Evolutionary conservation across 2,113 vertebrate species (phyloP), one percentile per base, ranked within the genome.

Genomic region (Sphaerodactylus townsendi): DNA sequence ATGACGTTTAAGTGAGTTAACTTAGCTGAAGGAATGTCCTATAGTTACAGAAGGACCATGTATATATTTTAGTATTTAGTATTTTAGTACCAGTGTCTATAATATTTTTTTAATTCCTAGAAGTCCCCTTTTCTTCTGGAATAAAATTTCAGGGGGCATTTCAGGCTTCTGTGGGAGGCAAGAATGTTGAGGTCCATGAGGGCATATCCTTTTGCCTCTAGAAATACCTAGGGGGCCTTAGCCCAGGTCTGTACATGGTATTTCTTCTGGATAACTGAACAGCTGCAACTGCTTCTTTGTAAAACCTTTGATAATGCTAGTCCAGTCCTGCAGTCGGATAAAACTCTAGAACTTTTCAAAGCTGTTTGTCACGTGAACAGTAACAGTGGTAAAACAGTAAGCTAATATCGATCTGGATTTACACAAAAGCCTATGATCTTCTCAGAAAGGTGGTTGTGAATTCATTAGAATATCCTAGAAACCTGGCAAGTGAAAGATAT

Each of bases 311-410:
- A 68, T 59, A 77, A 71, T 37, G 65, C n/a, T 25, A 46, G 13
- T 39, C 30, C 37, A 71, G 37, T 62, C 50, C 30, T 17, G 33
- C 23, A 91, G 83, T 91, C 3, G 87, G 90, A 90, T 84, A 86
- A 78, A 89, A 87, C 79, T 78, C 59, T 91, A 91, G 80, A 83
- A 81, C n/a, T 71, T 92, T 90, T 80, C 83, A 91, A 85, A 86
- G 88, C 37, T 84, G 76, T 89, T 90, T 41, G 84, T 79, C 90
- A 92, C 46, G 69, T 87, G 77, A 87, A 91, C 87, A 70, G 73
- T 44, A 83, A 84, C 77, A 82, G 79, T 80, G 25, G 73, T 88
- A 92, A 85, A 77, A 81, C 59, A 53, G 39, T 80, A 88, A 88
- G 86, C 85, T 77, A 86, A 85, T 93, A 77, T 91, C 77, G 88